Evolutionary conservation across 2,113 vertebrate genomes (phyloP), one percentile per base, ranked within the genome.

Genomic region (Formicarius rufipectus): DNA sequence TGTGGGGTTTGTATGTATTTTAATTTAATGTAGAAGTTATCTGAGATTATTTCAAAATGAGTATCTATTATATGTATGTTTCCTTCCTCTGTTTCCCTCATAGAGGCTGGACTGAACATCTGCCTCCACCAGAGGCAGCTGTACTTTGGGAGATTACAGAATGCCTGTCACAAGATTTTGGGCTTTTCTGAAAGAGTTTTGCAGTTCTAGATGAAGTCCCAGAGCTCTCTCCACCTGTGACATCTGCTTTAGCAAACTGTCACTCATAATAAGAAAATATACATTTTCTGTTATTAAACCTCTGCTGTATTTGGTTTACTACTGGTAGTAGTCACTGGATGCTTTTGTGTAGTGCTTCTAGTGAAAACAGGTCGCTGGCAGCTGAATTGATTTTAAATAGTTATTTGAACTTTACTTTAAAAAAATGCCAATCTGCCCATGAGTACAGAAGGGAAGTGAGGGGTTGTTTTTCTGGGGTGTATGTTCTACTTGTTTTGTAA

Each of bases 41-140:
- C 50, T 28, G 64, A 81, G 31, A 35, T 71, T 0, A 31, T 47
- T 84, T 47, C 6, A 59, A 22, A 21, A 39, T 8, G 7, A 4
- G 1, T 18, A 16, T 9, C 6, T 6, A n/a, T n/a, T n/a, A n/a
- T n/a, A 3, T 17, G 1, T 35, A 1, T 12, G 10, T 73, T 31
- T 37, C 8, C 33, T 68, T 81, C 42, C 20, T 53, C 45, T 52
- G 21, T 74, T 81, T 79, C 20, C 19, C 11, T 39, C 2, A 3
- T 10, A 25, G 62, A 67, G 78, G 16, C 27, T 91, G 62, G 25
- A 23, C 49, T 68, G 44, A 35, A 44, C 24, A 19, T 79, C 49
- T 68, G 23, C 31, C 5, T 78, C 18, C 23, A 39, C 47, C n/a
- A 69, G 86, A 77, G 59, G 15, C n/a, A 85, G 14, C 5, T 0